Conservation (phyloP, 2,113 vertebrate species). For the Scalopus aquaticus region DNA sequence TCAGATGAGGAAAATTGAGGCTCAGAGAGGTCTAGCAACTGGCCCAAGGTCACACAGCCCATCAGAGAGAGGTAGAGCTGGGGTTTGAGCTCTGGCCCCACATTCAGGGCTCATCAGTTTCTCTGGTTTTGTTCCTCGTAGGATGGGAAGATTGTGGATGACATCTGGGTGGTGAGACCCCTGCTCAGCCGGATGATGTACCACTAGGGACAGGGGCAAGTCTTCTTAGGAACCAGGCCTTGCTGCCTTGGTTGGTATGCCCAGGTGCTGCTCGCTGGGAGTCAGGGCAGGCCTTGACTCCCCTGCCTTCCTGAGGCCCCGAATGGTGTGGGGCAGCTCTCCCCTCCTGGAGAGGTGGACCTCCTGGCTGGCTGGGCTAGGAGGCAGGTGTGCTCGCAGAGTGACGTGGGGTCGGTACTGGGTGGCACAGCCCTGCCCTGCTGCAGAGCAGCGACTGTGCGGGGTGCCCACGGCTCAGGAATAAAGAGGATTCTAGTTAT, state of each 20-base stretch:
- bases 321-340: not conserved
- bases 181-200: slow-evolving; percentile 82
- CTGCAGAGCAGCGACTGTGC: not conserved
- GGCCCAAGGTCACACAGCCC: not conserved
- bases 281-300: not conserved
- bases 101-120: not conserved
- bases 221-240: not conserved
- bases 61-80: not conserved
- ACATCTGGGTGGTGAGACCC: slow-evolving; percentile 90
- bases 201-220: slow-evolving; percentile 6
- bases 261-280: not conserved
- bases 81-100: not conserved
- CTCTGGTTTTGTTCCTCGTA: slow-evolving; percentile 78
- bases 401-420: not conserved
- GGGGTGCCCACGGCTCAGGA: not conserved
- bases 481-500: slow-evolving; percentile 46
- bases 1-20: slow-evolving; percentile 1
- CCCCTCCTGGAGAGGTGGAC: slow-evolving; percentile 23
- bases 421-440: not conserved
- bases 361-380: not conserved
- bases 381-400: not conserved
- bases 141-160: slow-evolving; percentile 92
- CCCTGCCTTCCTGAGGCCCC: not conserved
- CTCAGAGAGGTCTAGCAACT: not conserved
- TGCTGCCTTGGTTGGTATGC: not conserved